Percentiles rank a stretch among this genome's conserved stretches.
phyloP scores from a whole-genome alignment of 2,888 invertebrate species.

The Ormyrus nitidulus region DNA sequence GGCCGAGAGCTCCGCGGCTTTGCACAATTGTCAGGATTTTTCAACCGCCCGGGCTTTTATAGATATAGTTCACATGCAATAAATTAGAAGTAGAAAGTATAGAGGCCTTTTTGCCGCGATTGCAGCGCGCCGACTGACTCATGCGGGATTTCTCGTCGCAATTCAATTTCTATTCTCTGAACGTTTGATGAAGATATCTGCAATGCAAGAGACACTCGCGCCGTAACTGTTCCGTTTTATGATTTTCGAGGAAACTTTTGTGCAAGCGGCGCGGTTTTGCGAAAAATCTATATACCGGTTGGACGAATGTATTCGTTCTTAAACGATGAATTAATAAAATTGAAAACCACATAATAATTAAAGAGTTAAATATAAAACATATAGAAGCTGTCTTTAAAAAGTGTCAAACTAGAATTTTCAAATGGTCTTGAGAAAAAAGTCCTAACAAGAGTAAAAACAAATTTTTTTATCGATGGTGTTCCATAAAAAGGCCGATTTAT shows the following conservation, averaged over 20 bases:
- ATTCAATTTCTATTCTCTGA: constrained; percentile 13
- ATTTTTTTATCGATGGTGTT: too few relatives aligned
- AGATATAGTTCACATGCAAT: constrained; percentile 41
- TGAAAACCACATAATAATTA: too few relatives aligned
- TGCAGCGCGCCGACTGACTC: constrained; percentile 12
- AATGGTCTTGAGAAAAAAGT: too few relatives aligned
- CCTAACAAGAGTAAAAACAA: too few relatives aligned
- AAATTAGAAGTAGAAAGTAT: constrained; percentile 27
- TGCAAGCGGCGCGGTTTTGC: background rate
- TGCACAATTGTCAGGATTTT: background rate
- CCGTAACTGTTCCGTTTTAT: background rate
- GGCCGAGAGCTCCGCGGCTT: too few relatives aligned
- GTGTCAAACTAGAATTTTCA: too few relatives aligned
- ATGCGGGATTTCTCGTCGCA: constrained; percentile 12
- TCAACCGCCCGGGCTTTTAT: background rate
- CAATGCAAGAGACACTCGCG: constrained; percentile 4
- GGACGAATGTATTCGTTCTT: too few relatives aligned
- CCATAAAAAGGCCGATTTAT: too few relatives aligned
- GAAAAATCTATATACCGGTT: too few relatives aligned
- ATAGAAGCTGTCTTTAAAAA: too few relatives aligned
- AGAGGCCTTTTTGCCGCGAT: constrained; percentile 3
- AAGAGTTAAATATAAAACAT: too few relatives aligned
- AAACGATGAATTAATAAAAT: too few relatives aligned
- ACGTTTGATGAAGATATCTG: background rate
- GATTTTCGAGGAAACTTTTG: background rate